Evolutionary conservation across 2,113 vertebrate genomes (phyloP).

Genomic region (Centrocercus urophasianus): DNA sequence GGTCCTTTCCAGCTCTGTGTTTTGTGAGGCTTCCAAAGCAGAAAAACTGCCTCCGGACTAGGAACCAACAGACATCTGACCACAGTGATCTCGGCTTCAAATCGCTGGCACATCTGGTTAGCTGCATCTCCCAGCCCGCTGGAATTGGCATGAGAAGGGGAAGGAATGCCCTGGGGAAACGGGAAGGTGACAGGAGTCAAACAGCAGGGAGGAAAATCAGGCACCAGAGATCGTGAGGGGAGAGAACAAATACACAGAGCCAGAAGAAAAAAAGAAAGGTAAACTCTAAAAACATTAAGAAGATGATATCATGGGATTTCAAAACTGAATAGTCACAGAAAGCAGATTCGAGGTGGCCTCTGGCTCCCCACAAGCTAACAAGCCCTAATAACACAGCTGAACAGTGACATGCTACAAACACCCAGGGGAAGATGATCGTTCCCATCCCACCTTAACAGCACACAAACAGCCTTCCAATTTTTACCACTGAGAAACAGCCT

Average conservation of each 20-base stretch:
- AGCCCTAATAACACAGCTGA: neutral
- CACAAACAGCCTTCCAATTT: neutral
- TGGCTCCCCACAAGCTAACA: neutral
- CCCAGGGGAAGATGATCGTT: neutral
- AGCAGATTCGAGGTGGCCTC: neutral
- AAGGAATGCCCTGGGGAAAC: neutral
- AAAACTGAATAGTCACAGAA: neutral
- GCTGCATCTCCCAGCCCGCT: neutral
- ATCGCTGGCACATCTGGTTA: neutral
- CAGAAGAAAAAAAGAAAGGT: neutral
- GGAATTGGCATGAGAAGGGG: neutral
- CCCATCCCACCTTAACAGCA: neutral
- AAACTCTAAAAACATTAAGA: neutral
- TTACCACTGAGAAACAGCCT: accelerated
- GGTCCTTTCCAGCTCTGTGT: neutral
- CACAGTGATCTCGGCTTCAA: neutral
- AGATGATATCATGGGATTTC: neutral
- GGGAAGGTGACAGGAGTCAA: neutral
- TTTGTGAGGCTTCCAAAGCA: neutral
- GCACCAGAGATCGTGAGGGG: neutral
- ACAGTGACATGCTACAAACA: neutral
- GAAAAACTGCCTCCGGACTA: neutral
- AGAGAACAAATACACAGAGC: neutral
- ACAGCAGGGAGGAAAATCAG: neutral
- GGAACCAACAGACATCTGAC: neutral